Evolutionary conservation across 37 sponge, comb jelly and placozoan genomes (phyloP).

Genomic region (Aplysina aerophoba): DNA sequence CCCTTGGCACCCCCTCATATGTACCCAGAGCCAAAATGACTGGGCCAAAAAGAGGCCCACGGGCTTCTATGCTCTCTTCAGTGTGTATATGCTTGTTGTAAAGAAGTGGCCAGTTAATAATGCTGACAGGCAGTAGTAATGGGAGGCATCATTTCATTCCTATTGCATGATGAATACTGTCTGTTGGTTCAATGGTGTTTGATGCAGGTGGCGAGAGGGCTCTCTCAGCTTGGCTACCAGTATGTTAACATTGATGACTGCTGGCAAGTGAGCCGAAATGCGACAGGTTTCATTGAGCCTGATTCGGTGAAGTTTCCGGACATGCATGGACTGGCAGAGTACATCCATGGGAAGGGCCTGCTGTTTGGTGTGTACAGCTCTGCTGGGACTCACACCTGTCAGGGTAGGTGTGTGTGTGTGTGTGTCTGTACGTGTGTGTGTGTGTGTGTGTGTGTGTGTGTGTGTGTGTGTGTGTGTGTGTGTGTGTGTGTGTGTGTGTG

Average conservation of each 20-base stretch:
- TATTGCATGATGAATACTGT: no score
- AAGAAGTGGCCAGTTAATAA: no score
- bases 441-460: slow-evolving; percentile 12
- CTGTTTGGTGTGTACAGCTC: slow-evolving; percentile 89
- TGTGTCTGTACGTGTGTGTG: background rate
- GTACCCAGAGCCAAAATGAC: no score
- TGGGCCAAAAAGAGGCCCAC: no score
- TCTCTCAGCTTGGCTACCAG: slow-evolving; percentile 63
- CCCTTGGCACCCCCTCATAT: no score
- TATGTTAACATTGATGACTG: slow-evolving; percentile 92
- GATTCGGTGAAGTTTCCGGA: slow-evolving; percentile 72
- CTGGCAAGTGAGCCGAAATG: slow-evolving; percentile 61
- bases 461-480: slow-evolving; percentile 30
- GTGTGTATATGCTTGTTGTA: no score
- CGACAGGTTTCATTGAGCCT: slow-evolving; percentile 49
- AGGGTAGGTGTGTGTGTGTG: background rate
- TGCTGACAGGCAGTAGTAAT: no score
- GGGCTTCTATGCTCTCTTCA: no score
- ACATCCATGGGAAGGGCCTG: slow-evolving; percentile 77
- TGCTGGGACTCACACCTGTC: slow-evolving; percentile 78
- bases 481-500: slow-evolving; percentile 27
- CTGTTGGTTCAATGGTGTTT: no score
- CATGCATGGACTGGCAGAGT: slow-evolving; percentile 61
- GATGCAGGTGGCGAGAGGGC: slow-evolving; percentile 41
- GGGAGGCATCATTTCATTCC: no score